Base-by-base conservation (phyloP, 2,888 invertebrate genomes). In the Meliscaeva auricollis region DNA sequence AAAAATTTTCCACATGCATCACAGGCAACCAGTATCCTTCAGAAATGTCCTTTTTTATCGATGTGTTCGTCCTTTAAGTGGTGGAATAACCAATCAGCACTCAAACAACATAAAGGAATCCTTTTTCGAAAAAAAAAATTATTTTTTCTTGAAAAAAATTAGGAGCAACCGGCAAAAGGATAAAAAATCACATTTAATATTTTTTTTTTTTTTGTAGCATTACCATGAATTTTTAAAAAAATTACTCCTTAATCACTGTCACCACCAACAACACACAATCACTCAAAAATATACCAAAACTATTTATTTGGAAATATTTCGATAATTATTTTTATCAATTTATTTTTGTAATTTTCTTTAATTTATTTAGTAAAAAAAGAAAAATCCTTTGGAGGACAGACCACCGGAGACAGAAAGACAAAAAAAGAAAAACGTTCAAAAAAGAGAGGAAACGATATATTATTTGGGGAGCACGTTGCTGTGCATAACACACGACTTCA, bases 401-500 rank as follows among this genome's bases (percentile, higher is more conserved):
- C 68, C 64, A 70, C 41, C 48, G 64, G 30, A 72, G 30, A 32
- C 17, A 60, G 52, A 46, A 17, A 8, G 11, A 44, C 30, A 17
- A 60, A 73, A 17, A 60, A 56, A 48, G 44, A 81, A 58, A 8
- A 38, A 8, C 69, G 70, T 58, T 62, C 58, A 70, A 30, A 58
- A 52, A 64, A 30, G 64, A 52, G 48, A 72, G 58, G 17, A 69
- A 74, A 64, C 70, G 35, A 48, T 15, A 22, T 50, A 9, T 64
- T 32, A 74, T 52, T 69, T 56, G 44, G 30, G 38, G 72, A 84
- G 75, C 84, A 80, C 80, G 76, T 81, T 76, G 80, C 73, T 77
- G 81, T 85, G 85, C 81, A 77, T 64, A 80, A 85, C 76, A 81
- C 81, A 81, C 85, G 85, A 68, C 81, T 62, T 77, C 85, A 81